phyloP scores from a whole-genome alignment of 1,140 invertebrate species.

The Eulimnadia texana region DNA sequence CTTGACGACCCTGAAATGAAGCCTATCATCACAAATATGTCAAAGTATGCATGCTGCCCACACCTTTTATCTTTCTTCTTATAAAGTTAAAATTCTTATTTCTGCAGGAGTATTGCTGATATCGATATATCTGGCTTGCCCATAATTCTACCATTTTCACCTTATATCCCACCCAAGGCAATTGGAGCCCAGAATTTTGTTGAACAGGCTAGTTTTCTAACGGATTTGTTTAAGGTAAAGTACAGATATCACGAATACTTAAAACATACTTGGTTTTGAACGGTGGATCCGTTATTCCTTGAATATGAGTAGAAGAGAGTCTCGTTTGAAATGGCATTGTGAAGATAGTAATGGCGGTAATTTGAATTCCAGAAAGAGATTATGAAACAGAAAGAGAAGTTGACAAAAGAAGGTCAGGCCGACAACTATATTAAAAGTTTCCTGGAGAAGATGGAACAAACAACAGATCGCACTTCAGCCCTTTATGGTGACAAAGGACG shows the following conservation, averaged over 20 bases:
- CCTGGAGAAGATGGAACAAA: neutral
- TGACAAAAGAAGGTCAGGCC: neutral
- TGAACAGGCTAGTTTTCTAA: no score
- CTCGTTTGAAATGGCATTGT: neutral
- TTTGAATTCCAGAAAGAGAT: neutral
- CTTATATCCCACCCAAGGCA: no score
- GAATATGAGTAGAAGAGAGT: neutral
- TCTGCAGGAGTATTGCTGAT: neutral
- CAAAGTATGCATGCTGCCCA: neutral
- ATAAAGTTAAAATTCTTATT: neutral
- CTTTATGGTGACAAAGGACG: neutral
- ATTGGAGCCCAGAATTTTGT: no score
- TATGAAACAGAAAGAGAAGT: neutral
- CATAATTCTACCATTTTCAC: no score
- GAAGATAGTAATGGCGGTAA: neutral
- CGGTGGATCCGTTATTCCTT: no score
- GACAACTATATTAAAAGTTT: neutral
- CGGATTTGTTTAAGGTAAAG: no score
- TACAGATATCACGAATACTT: no score
- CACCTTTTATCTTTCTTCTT: neutral
- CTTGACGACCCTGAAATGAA: slow-evolving; percentile 1
- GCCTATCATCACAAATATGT: neutral
- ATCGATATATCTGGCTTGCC: no score
- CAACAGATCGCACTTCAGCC: neutral
- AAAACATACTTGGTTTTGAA: no score